A percentile compares a stretch with the other conserved stretches of the same genome.
Conservation (phyloP, 2,888 invertebrate species). For the Clitarchus hookeri region DNA sequence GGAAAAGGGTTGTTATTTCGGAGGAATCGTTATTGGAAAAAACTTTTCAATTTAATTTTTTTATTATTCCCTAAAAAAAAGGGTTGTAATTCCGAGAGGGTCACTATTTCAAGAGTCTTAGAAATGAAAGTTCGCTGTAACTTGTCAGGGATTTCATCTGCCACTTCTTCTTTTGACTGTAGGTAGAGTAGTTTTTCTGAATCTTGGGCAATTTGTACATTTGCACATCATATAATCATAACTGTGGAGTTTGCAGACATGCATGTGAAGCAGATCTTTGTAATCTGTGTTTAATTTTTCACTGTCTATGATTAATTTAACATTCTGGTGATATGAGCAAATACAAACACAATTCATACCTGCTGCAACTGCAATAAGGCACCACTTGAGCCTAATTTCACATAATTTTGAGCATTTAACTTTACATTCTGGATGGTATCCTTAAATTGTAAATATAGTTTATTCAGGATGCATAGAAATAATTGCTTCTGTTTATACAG, state of each 20-base stretch:
- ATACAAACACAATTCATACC: background rate
- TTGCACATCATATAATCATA: background rate
- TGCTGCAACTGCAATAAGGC: background rate
- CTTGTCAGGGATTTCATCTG: constrained; percentile 17
- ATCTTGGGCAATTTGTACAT: background rate
- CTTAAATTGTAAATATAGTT: background rate
- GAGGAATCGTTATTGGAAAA: too few species aligned
- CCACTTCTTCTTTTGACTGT: background rate
- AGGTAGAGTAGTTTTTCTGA: background rate
- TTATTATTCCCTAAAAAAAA: too few species aligned
- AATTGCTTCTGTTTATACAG: background rate
- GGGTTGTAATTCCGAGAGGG: too few species aligned
- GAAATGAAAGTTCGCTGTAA: too few species aligned
- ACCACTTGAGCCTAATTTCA: background rate
- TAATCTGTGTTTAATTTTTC: background rate
- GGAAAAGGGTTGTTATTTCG: too few species aligned
- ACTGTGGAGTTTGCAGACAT: background rate
- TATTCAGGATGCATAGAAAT: background rate
- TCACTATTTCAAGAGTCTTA: too few species aligned
- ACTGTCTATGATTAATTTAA: background rate
- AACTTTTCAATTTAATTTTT: too few species aligned
- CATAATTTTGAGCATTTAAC: background rate
- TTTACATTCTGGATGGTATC: constrained; percentile 16
- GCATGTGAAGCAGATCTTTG: background rate
- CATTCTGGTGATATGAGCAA: background rate